Evolutionary conservation across 1,140 invertebrate species (phyloP).

Genomic region (Penaeus vannamei): DNA sequence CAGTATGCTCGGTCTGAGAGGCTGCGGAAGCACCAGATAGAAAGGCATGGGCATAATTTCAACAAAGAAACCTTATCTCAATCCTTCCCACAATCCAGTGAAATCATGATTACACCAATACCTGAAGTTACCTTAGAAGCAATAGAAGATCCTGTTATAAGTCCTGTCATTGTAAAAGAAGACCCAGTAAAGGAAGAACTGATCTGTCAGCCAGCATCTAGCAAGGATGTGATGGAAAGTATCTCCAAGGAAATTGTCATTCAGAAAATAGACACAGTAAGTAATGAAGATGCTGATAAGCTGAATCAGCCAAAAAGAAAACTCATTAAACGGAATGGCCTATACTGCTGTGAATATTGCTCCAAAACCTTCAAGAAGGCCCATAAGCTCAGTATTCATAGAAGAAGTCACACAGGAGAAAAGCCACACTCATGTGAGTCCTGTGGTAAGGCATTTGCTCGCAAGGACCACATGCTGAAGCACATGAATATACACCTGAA

Average conservation of each 20-base stretch:
- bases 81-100: too few species aligned
- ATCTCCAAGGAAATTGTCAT: too few species aligned
- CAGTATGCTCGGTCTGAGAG: slow-evolving; percentile 18
- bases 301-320: neutral
- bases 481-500: slow-evolving; percentile 14
- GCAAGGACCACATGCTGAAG: slow-evolving; percentile 41
- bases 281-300: neutral
- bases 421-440: slow-evolving; percentile 25
- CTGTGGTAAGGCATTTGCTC: slow-evolving; percentile 34
- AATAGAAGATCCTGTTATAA: too few species aligned
- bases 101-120: too few species aligned
- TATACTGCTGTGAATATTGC: slow-evolving; percentile 21
- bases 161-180: too few species aligned
- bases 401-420: slow-evolving; percentile 34
- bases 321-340: neutral
- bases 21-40: slow-evolving; percentile 26
- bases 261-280: too few species aligned
- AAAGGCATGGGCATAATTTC: neutral
- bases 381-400: slow-evolving; percentile 25
- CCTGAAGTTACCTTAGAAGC: too few species aligned
- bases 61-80: too few species aligned
- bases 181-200: too few species aligned
- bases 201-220: too few species aligned
- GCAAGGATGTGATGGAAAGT: too few species aligned
- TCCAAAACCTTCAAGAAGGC: slow-evolving; percentile 21